Base-by-base conservation (phyloP, 2,113 vertebrate genomes). In the Phalacrocorax brasilianus region DNA sequence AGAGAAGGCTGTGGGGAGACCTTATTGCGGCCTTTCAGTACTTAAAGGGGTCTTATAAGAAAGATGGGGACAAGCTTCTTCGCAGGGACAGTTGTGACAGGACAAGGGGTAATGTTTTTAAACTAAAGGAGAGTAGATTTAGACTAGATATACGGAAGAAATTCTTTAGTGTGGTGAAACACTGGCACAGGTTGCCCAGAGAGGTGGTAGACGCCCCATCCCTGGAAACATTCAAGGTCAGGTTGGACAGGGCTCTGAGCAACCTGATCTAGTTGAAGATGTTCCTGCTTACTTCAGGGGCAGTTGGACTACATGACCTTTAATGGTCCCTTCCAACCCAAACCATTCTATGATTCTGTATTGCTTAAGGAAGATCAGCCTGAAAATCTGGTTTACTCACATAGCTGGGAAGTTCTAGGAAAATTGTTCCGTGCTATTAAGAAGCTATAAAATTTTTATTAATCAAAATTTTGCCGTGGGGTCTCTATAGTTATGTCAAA, bases 1-100 rank as follows among this genome's bases (percentile, higher is more conserved):
- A 42, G 8, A 50, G 21, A 56, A 38, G 6, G 16, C 22, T 65
- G 2, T 1, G 0, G 9, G 4, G 15, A 88, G 44, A 73, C 0
- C 38, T 38, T 38, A 38, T 38, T 38, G 38, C 38, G 9, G 38
- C 38, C 5, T 42, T 42, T 42, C 42, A 42, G 42, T 42, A 42
- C 42, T 44, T 45, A 21, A 75, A 8, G 6, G 8, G 21, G 21
- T 5, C 7, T 26, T 14, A 7, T 13, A 10, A 1, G 8, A 24
- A 61, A 68, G 44, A 7, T 5, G 27, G 32, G 3, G 6, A 21
- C 16, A 74, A 15, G 26, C 6, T 40, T 78, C 44, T 40, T 47
- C 65, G 9, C 2, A 45, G 11, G 9, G 9, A 3, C 26, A 58
- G 21, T 19, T 19, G 10, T 2, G 4, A 26, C 2, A 79, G 14